Evolutionary conservation across 2,888 invertebrate species (phyloP).

Genomic region (Strigamia maritima): DNA sequence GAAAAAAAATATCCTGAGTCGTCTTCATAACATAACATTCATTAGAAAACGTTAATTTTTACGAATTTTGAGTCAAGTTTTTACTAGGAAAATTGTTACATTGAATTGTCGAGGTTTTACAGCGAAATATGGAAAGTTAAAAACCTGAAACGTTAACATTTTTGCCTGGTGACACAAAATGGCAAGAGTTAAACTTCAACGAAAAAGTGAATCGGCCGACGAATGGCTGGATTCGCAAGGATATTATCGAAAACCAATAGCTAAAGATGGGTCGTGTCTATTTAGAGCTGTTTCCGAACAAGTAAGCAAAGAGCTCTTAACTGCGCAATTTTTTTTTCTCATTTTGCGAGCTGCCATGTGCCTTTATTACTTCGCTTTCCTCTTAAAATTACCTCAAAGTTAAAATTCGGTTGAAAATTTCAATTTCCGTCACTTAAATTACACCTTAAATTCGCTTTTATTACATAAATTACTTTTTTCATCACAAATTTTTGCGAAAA

Average conservation of each 20-base stretch:
- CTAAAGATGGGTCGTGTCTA: slow-evolving; percentile 81
- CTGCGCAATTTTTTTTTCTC: neutral
- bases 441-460: no score
- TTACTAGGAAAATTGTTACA: neutral
- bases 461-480: no score
- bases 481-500: no score
- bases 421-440: neutral
- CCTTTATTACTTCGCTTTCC: neutral
- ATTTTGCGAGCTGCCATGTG: neutral
- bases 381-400: neutral
- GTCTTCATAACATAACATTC: neutral
- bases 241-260: slow-evolving; percentile 80
- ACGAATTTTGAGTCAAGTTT: no score
- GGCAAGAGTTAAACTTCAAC: slow-evolving; percentile 34
- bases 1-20: neutral
- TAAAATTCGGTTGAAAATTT: neutral
- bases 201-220: slow-evolving; percentile 57
- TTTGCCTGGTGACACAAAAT: slow-evolving; percentile 19
- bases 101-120: neutral
- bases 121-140: neutral
- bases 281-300: slow-evolving; percentile 87
- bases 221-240: slow-evolving; percentile 75
- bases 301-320: slow-evolving; percentile 47
- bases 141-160: neutral
- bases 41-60: neutral